Base-by-base conservation (phyloP, 2,113 vertebrate genomes). In the Orthonyx spaldingii region DNA sequence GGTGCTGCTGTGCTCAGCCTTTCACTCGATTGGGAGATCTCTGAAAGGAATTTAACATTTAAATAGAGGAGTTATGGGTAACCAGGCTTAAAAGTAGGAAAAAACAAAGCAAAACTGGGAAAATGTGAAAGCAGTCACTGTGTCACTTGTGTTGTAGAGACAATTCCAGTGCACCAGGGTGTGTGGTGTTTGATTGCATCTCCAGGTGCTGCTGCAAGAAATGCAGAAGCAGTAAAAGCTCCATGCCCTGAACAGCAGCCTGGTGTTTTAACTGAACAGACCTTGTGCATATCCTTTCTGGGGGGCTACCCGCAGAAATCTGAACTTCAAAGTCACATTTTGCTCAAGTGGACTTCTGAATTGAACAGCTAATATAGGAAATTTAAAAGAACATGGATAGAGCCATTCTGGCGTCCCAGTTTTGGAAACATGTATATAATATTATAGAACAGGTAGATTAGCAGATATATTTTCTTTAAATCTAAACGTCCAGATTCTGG, bases 1-100 rank as follows among this genome's bases (percentile, higher is more conserved):
- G n/a, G 47, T 0, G 0, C 35, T 11, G 0, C 19, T 63, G 35
- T 27, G 33, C 33, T 57, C n/a, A 39, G 28, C n/a, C 11, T 68
- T 85, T 47, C 30, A 55, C 9, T 10, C n/a, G n/a, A 3, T 0
- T 59, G 78, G 91, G 65, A 92, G n/a, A 39, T 42, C 35, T 42
- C 78, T 79, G 50, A 50, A 81, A 70, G 16, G 71, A 65, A 60
- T 37, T 65, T 46, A 41, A 47, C 30, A 60, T 55, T 82, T 68
- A 66, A 55, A 55, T 33, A 56, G 9, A 69, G n/a, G 66, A 44
- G 20, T 24, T 16, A 33, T 30, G 32, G 46, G 6, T 49, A 50
- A 50, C 18, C 17, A 59, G 57, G 39, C 24, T 55, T 66, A 55
- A 63, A 68, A 70, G 17, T 2, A 35, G 30, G 22, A 17, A 30